These are phyloP conservation scores for Neoseiulus cucumeris DNA, from an alignment of 1,140 invertebrate species.

Conservation along the genomic window DNA sequence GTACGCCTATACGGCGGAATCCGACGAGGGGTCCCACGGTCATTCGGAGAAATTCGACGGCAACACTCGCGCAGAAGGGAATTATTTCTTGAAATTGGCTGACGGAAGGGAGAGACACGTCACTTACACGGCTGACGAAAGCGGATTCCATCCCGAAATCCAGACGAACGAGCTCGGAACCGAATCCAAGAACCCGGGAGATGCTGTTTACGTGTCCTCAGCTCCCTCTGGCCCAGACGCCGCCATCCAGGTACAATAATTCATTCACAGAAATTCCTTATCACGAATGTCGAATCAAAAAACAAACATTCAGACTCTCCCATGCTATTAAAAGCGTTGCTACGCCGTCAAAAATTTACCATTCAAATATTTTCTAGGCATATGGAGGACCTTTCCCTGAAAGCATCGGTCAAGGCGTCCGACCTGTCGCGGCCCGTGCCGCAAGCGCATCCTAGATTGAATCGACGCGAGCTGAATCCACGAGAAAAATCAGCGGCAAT, in stretches of 20 bases:
- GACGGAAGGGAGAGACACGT: background rate
- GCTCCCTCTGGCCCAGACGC: background rate
- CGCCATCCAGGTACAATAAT: background rate
- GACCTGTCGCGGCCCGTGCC: background rate
- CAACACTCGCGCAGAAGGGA: slow-evolving; percentile 2
- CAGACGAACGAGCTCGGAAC: slow-evolving; percentile 8
- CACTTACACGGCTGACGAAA: slow-evolving; percentile 3
- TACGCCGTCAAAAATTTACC: too few relatives aligned
- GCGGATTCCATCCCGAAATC: background rate
- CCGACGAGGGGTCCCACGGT: background rate
- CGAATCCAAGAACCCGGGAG: background rate
- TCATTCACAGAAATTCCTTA: too few relatives aligned
- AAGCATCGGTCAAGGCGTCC: background rate
- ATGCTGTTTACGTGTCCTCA: slow-evolving; percentile 8
- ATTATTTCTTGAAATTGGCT: slow-evolving; percentile 8
- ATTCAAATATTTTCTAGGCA: background rate
- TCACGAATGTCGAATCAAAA: too few relatives aligned
- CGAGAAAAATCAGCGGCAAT: too few relatives aligned
- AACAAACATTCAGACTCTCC: too few relatives aligned
- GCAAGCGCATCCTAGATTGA: background rate
- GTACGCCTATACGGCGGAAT: slow-evolving; percentile 1
- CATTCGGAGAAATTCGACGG: slow-evolving; percentile 5
- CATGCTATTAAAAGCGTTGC: too few relatives aligned
- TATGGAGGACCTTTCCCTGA: slow-evolving; percentile 8
- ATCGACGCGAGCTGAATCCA: too few relatives aligned